Percentiles rank a stretch among this genome's conserved stretches.
Evolutionary conservation across 2,797 vertebrate species (phyloP).

Genomic region (Percopsis omiscomaycus): DNA sequence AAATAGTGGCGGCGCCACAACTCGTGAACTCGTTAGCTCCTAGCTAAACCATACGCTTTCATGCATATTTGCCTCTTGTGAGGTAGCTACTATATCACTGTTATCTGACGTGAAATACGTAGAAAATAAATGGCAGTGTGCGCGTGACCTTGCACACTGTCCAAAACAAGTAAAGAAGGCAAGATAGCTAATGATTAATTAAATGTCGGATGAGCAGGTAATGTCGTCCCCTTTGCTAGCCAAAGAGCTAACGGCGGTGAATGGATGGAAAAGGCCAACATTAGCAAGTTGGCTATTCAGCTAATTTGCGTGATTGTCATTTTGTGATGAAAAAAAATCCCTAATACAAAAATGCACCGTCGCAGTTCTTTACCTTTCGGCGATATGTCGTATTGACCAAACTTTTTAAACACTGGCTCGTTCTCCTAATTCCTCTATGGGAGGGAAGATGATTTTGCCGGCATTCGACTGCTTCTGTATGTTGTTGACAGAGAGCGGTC

Average conservation of each 20-base stretch:
- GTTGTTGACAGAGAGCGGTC: conserved; percentile 73
- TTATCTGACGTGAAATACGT: background rate
- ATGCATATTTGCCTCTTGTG: too few relatives aligned
- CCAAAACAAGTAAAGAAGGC: background rate
- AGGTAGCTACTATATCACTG: too few relatives aligned
- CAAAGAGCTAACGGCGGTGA: conserved; percentile 36
- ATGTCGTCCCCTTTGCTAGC: conserved; percentile 37
- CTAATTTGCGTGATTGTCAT: conserved; percentile 66
- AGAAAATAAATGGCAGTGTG: background rate
- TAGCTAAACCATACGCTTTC: conserved; percentile 16
- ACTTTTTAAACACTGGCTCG: conserved; percentile 19
- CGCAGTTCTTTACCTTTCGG: conserved; percentile 48
- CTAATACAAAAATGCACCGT: background rate
- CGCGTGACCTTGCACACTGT: background rate
- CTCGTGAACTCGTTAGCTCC: conserved; percentile 36
- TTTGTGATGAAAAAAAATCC: conserved; percentile 48
- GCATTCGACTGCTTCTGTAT: conserved; percentile 64
- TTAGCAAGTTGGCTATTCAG: conserved; percentile 57
- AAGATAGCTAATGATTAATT: background rate
- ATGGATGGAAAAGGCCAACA: conserved; percentile 69
- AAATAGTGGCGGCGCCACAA: conserved; percentile 2
- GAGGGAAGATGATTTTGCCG: conserved; percentile 68
- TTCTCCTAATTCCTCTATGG: conserved; percentile 22
- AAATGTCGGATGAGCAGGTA: conserved; percentile 10
- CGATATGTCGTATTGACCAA: conserved; percentile 15